Base-by-base conservation (phyloP, 2,113 vertebrate species). In the Kryptolebias marmoratus region DNA sequence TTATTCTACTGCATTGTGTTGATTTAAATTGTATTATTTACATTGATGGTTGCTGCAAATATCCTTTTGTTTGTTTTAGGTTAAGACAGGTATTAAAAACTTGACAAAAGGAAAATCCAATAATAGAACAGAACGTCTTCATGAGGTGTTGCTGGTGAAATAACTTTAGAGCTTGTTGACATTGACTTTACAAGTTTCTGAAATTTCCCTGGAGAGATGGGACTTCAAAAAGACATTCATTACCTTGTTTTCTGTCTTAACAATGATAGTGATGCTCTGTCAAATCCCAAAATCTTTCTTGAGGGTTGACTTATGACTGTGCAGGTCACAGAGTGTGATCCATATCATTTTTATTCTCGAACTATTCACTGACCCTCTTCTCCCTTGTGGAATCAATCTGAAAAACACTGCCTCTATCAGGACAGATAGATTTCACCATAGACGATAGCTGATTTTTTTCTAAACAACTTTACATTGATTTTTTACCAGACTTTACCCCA, bases 301-400 rank as follows among this genome's bases (percentile, higher is more conserved):
- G 39, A 16, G 58, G 39, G 58, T 60, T 31, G 22, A 44, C 31
- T 61, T 42, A 45, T 61, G n/a, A 61, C 58, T 28, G 42, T 45
- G 36, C 27, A 61, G 39, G 58, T 22, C n/a, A 61, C 39, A 42
- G 14, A 59, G 16, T 42, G n/a, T 61, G 16, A 44, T 45, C 27
- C 58, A 42, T 13, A 39, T 59, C 16, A 61, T 13, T 61, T 27
- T 56, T 28, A 8, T 15, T 12, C 22, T 55, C 27, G 28, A 55
- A 32, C 12, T 11, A 16, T 27, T 56, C 54, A 56, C 39, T 61
- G 39, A 60, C 58, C 58, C 57, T 22, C 58, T 44, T 12, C 1
- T 44, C 36, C 11, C 58, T 36, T 7, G n/a, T 53, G 50, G n/a
- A 53, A 22, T 53, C 50, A 53, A 27, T 27, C 11, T 53, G 15